phyloP scores from a whole-genome alignment of 2,888 invertebrate species.

The Troides aeacus region DNA sequence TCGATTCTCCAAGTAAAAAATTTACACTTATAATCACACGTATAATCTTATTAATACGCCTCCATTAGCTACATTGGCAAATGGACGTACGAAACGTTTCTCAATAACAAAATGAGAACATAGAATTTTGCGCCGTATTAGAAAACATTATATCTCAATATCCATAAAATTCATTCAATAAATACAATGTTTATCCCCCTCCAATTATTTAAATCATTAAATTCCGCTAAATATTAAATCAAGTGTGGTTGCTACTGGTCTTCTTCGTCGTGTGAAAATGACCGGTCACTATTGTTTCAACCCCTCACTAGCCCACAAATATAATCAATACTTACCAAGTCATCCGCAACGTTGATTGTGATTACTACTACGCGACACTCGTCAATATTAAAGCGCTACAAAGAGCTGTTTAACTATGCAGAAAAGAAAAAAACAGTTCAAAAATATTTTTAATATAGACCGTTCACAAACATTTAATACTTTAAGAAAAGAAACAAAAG shows the following conservation, averaged over 20 bases:
- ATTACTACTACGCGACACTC: too few species aligned
- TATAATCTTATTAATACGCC: conserved; percentile 19
- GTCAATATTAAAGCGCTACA: too few species aligned
- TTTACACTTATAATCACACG: background rate
- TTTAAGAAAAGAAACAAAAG: background rate
- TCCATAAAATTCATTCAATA: background rate
- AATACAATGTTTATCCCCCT: background rate
- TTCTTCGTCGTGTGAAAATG: background rate
- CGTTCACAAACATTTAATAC: background rate
- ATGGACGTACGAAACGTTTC: background rate
- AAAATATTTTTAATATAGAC: background rate
- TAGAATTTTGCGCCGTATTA: background rate
- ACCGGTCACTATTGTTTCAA: too few species aligned
- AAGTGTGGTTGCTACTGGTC: background rate
- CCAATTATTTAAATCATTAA: background rate
- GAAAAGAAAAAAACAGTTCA: too few species aligned
- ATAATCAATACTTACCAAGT: too few species aligned
- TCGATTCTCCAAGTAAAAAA: background rate
- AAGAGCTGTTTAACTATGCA: too few species aligned
- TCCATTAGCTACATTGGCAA: conserved; percentile 9
- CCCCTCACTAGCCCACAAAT: background rate
- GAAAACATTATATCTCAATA: background rate
- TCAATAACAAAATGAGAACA: conserved; percentile 3
- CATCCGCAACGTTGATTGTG: too few species aligned
- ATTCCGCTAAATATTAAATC: background rate